Base-by-base conservation (phyloP, 1,140 invertebrate species). In the Elymnias hypermnestra region DNA sequence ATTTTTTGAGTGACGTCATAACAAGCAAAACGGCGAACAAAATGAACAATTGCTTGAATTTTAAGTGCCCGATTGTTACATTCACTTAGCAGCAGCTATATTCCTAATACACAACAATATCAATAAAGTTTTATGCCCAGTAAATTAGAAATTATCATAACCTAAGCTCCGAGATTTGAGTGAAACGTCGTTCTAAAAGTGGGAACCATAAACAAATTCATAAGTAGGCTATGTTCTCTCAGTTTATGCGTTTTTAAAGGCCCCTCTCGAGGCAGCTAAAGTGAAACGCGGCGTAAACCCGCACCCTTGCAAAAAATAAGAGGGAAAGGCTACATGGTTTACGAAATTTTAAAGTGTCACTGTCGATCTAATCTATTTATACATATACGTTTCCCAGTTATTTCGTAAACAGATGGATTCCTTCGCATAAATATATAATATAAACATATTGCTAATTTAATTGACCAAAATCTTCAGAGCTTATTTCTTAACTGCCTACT, bases 131-230 rank as follows among this genome's bases (percentile, higher is more conserved):
- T 63, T 46, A 57, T 44, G 18, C 33, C 1, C 59, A 56, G 62
- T 62, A 77, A 69, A 75, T 72, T 75, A 77, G 52, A 53, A 64
- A 64, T 66, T 63, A 57, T 70, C 55, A 63, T 74, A 66, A 57
- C 53, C 38, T 60, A 73, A 67, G 61, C 64, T 33, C 42, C 38
- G 46, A 69, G 57, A 65, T 68, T 72, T 68, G 46, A 51, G 46
- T 65, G 57, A 58, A 42, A 57, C 38, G 44, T 67, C 61, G 59
- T 70, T 55, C 39, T 46, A 49, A 68, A 74, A 78, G 73, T 70
- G 63, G 71, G 17, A 57, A 61, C 68, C 71, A 78, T 84, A 84
- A 84, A 84, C 77, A 84, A 84, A 84, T 84, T 84, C 77, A 81
- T 82, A 84, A 84, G 77, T 75, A 82, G 77, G 69, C 72, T 61